Conservation (phyloP, 1,140 invertebrate genomes). For the Lucilia cuprina region DNA sequence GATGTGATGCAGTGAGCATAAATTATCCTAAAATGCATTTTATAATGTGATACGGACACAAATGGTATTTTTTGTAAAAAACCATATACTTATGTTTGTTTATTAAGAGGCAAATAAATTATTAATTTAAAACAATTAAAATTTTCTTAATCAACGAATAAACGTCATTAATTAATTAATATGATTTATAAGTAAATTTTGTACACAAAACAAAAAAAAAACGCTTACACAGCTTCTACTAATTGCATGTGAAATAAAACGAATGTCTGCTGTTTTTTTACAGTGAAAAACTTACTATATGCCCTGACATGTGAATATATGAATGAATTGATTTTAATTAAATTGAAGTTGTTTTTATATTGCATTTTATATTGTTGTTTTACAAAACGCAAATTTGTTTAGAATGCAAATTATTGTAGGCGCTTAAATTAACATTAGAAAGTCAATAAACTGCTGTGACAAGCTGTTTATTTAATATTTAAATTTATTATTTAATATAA, state of each 20-base stretch:
- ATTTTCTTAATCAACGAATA: neutral
- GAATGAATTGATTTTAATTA: no score
- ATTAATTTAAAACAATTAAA: slow-evolving; percentile 33
- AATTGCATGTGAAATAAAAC: neutral
- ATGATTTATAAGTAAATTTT: neutral
- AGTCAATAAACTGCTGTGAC: neutral
- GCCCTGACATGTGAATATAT: no score
- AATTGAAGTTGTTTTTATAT: neutral
- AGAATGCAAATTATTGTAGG: neutral
- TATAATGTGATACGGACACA: neutral
- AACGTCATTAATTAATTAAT: slow-evolving; percentile 28
- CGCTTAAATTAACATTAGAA: slow-evolving; percentile 14
- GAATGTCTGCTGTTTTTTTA: no score
- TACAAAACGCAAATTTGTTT: neutral
- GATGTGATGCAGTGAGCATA: neutral
- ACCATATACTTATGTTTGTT: neutral
- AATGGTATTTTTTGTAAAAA: neutral
- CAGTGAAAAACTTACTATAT: no score
- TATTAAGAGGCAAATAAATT: neutral
- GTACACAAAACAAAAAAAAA: neutral
- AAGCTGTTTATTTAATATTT: no score
- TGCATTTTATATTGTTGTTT: neutral
- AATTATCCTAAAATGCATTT: slow-evolving; percentile 25
- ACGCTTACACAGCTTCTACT: neutral
- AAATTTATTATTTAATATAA: no score